Conservation (phyloP, 1,140 invertebrate species). For the Ericerus pela region DNA sequence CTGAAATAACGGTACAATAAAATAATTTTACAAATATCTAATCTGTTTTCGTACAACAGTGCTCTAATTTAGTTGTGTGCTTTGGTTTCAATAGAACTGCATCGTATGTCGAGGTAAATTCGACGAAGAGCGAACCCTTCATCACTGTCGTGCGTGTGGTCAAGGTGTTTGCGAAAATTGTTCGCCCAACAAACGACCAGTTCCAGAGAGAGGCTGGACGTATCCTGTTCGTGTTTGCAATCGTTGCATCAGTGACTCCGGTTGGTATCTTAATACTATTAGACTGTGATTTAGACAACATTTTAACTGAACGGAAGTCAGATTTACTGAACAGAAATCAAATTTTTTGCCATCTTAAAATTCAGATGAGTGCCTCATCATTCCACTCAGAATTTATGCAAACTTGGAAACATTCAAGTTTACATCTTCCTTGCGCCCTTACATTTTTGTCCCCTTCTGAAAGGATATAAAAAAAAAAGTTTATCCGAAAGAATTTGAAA, state of each 20-base stretch:
- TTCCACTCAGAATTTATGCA: too few relatives aligned
- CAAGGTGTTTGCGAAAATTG: constrained; percentile 54
- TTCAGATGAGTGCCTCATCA: too few relatives aligned
- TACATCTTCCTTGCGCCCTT: too few relatives aligned
- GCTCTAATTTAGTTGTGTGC: background rate
- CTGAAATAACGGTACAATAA: constrained; percentile 45
- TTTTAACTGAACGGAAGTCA: too few relatives aligned
- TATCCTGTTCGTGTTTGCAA: constrained; percentile 52
- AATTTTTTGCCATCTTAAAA: too few relatives aligned
- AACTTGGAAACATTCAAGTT: too few relatives aligned
- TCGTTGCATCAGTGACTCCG: constrained; percentile 31
- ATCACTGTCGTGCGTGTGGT: constrained; percentile 65
- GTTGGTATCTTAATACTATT: background rate
- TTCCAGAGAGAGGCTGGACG: constrained; percentile 48
- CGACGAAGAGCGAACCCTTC: constrained; percentile 40
- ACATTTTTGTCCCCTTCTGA: too few relatives aligned
- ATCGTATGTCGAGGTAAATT: constrained; percentile 44
- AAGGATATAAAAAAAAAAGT: too few relatives aligned
- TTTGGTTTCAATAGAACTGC: constrained; percentile 38
- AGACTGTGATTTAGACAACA: background rate
- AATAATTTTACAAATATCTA: background rate
- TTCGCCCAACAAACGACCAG: constrained; percentile 41
- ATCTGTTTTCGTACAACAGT: background rate
- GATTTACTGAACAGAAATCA: too few relatives aligned
- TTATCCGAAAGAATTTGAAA: too few relatives aligned